These are phyloP conservation scores for Bettongia penicillata DNA, from an alignment of 2,113 vertebrate species.

Conservation along the genomic window DNA sequence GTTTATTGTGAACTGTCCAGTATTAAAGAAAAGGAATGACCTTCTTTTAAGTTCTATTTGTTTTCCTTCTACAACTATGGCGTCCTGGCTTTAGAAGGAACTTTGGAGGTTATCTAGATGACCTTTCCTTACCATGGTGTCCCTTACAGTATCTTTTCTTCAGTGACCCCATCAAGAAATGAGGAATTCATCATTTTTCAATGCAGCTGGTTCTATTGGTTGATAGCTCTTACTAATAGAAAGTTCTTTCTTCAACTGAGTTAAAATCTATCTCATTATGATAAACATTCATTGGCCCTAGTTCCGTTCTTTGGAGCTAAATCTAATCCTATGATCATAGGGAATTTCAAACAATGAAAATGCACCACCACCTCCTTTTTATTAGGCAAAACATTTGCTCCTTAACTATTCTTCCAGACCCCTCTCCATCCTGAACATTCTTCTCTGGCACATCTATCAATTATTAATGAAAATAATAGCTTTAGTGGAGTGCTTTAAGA, in stretches of 20 bases:
- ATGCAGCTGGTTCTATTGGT: not conserved
- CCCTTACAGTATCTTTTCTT: not conserved
- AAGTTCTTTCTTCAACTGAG: not conserved
- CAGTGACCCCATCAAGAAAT: not conserved
- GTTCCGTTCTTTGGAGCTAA: not conserved
- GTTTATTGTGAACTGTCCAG: conserved; percentile 34
- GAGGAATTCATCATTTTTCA: not conserved
- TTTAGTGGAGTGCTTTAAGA: not conserved
- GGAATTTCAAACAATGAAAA: not conserved
- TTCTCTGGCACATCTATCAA: not conserved
- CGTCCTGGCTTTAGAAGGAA: not conserved
- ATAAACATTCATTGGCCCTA: not conserved
- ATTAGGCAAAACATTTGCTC: not conserved
- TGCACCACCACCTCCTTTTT: not conserved
- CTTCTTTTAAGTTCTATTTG: not conserved
- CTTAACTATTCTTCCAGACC: not conserved
- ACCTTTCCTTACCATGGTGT: not conserved
- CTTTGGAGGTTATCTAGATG: not conserved
- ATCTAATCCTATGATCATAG: not conserved
- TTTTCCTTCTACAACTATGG: not conserved
- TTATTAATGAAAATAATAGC: not conserved
- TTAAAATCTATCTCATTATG: not conserved
- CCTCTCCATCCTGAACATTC: not conserved
- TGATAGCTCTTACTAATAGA: not conserved
- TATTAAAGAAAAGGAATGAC: not conserved